phyloP scores from a whole-genome alignment of 2,113 vertebrate species.

The Colossoma macropomum region DNA sequence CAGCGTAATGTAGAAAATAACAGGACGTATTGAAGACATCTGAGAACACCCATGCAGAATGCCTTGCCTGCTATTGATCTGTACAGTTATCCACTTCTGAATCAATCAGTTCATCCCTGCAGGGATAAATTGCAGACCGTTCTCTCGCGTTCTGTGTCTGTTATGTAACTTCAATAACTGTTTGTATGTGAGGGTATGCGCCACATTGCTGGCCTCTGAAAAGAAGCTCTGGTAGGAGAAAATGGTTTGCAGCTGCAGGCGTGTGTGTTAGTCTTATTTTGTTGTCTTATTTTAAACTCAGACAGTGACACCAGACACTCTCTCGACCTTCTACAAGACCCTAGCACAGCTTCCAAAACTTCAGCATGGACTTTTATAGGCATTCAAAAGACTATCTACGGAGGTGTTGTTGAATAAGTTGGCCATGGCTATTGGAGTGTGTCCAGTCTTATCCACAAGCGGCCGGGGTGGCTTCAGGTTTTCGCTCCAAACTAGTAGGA shows the following conservation, averaged over 20 bases:
- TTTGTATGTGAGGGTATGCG: not conserved
- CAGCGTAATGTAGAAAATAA: not conserved
- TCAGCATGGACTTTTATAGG: not conserved
- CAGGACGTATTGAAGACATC: not conserved
- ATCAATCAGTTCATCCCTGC: not conserved
- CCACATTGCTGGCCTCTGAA: conserved; percentile 24
- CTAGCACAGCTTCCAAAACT: conserved; percentile 18
- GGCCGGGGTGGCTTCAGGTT: too few relatives aligned
- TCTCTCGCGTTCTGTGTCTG: conserved; percentile 1
- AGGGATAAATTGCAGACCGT: not conserved
- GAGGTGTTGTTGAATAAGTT: not conserved
- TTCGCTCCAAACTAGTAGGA: too few relatives aligned
- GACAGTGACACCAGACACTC: conserved; percentile 35
- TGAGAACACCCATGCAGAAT: not conserved
- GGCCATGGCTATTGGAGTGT: too few relatives aligned
- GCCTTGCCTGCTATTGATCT: not conserved
- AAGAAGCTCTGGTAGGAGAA: conserved; percentile 46
- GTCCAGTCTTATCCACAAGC: too few relatives aligned
- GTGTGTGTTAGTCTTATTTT: conserved; percentile 7
- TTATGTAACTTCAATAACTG: conserved; percentile 26
- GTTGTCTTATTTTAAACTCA: conserved; percentile 21
- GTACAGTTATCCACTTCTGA: not conserved
- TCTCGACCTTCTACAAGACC: not conserved
- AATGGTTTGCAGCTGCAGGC: conserved; percentile 58
- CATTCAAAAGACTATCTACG: not conserved